Evolutionary conservation across 2,113 vertebrate genomes (phyloP).

Genomic region (Tympanuchus pallidicinctus): DNA sequence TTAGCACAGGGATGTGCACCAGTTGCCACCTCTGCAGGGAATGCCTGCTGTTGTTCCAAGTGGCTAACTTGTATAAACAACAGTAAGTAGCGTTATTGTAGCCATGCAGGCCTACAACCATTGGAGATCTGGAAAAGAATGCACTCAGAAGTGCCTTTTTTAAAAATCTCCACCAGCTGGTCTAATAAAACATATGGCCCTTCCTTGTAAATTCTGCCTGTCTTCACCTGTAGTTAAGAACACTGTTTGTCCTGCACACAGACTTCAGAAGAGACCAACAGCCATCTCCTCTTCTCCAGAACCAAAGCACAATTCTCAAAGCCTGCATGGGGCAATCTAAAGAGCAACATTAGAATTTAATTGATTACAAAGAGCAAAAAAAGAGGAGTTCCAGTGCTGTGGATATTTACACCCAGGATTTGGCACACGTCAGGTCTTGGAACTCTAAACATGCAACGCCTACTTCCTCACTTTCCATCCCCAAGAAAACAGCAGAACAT

Average conservation of each 20-base stretch:
- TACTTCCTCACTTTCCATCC: background rate
- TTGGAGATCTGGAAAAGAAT: background rate
- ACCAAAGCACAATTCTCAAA: background rate
- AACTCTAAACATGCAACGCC: background rate
- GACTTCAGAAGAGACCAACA: background rate
- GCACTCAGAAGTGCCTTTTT: rapidly evolving
- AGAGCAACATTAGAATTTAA: background rate
- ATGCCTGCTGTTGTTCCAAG: background rate
- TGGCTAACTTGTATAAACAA: background rate
- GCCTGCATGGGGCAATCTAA: background rate
- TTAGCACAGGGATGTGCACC: background rate
- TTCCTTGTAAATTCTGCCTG: background rate
- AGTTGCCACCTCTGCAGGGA: background rate
- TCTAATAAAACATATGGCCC: background rate
- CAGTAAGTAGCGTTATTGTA: background rate
- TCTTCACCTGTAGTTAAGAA: background rate
- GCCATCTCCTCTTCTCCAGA: background rate
- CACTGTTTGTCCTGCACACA: background rate
- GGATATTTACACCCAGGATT: background rate
- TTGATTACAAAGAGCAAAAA: background rate
- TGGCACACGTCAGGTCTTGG: background rate
- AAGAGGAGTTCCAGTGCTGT: background rate
- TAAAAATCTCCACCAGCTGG: background rate
- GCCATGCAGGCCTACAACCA: rapidly evolving
- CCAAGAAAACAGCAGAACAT: background rate